Base-by-base conservation (phyloP, 2,888 invertebrate genomes). In the Cotesia congregata region DNA sequence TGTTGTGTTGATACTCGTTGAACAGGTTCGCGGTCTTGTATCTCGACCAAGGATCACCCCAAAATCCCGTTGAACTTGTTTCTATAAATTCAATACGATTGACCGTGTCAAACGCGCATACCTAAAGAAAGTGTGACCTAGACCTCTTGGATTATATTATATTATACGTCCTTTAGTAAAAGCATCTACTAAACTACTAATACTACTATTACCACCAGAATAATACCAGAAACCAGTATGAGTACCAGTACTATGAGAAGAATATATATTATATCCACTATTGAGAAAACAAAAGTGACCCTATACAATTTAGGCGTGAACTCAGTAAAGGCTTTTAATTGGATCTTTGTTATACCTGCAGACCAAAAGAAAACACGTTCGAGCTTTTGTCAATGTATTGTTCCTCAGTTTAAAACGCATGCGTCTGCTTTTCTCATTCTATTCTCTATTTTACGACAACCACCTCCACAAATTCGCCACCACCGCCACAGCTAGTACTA, bases 301-400 rank as follows among this genome's bases (percentile, higher is more conserved):
- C 17, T 64, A 39, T 67, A 65, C 60, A 75, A 50, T 72, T 68
- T 76, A 76, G 62, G 68, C 74, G 74, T 72, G 78, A 77, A 79
- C 78, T 78, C 69, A 77, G 77, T 74, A 77, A 50, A 50, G 79
- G 75, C 77, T 78, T 65, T 72, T 81, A 81, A 81, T 81, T 81
- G 79, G 81, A 79, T 81, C 78, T 78, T 81, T 81, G 80, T 81
- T 72, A 75, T 74, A 67, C 73, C 64, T 68, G 70, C 41, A 72
- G 74, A 70, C 76, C 72, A 72, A 59, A 59, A 61, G 78, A 76
- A 78, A 78, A 73, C 74, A 67, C 78, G 73, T 79, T 40, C 50
- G 20, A 12, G 77, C 78, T 78, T 78, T 79, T 79, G 77, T 80
- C 62, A 61, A 30, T 50, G 70, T 72, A 38, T 70, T 71, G 67